Percentiles rank a stretch among this genome's conserved stretches.
Conservation (phyloP, 2,113 vertebrate genomes). For the Chionis minor region DNA sequence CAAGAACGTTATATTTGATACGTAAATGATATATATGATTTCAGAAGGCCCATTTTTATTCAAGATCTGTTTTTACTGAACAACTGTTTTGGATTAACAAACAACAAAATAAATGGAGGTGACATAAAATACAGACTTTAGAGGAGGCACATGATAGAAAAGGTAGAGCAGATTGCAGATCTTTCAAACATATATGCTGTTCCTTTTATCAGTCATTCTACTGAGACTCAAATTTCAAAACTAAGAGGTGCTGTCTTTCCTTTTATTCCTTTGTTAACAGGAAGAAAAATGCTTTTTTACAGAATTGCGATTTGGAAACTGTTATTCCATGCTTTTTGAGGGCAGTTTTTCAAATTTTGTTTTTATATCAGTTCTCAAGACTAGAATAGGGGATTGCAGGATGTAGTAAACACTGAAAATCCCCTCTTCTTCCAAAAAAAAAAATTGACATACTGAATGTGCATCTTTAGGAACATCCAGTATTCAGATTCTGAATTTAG, state of each 20-base stretch:
- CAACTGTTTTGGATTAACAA: constrained; percentile 19
- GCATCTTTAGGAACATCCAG: neutral
- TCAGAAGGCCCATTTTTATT: constrained; percentile 22
- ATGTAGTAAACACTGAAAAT: neutral
- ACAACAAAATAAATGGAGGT: constrained; percentile 35
- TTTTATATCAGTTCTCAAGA: neutral
- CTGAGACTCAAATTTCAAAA: neutral
- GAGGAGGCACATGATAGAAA: neutral
- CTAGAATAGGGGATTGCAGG: neutral
- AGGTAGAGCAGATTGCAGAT: constrained; percentile 23
- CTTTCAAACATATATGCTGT: constrained; percentile 19
- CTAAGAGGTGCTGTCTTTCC: neutral
- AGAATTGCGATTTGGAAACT: neutral
- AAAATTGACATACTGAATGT: neutral
- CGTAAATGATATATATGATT: constrained; percentile 7
- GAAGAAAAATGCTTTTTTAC: neutral
- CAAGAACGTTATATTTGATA: constrained; percentile 18
- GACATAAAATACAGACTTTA: constrained; percentile 28
- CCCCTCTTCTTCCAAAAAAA: neutral
- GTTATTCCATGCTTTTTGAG: neutral
- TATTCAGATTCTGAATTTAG: neutral
- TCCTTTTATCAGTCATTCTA: constrained; percentile 20
- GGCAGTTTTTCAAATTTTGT: neutral
- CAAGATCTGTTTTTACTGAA: constrained; percentile 40
- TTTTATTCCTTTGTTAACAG: neutral